phyloP scores from a whole-genome alignment of 2,113 vertebrate species.

The Capricornis sumatraensis region DNA sequence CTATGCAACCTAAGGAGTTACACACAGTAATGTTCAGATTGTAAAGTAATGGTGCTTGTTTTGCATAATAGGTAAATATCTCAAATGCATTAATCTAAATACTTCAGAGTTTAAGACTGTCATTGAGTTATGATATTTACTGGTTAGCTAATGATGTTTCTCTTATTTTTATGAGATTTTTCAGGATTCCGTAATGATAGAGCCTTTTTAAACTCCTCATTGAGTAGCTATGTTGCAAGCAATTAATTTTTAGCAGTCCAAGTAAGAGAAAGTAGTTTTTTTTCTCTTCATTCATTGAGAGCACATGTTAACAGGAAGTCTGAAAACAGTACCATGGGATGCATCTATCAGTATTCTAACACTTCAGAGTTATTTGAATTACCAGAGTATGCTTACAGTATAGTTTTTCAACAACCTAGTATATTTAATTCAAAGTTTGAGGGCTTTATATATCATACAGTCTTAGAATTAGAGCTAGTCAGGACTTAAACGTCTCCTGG shows the following conservation, averaged over 20 bases:
- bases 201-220: not conserved
- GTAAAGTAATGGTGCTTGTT: not conserved
- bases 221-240: not conserved
- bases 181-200: not conserved
- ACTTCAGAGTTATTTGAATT: slow-evolving; percentile 19
- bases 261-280: not conserved
- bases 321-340: not conserved
- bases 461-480: slow-evolving; percentile 23
- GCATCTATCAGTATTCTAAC: slow-evolving; percentile 20
- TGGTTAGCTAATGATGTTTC: not conserved
- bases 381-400: not conserved
- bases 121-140: not conserved
- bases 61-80: not conserved
- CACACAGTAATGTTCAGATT: not conserved
- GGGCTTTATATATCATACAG: not conserved
- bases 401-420: not conserved
- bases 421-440: slow-evolving; percentile 39
- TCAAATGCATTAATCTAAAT: not conserved
- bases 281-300: slow-evolving; percentile 5
- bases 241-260: slow-evolving; percentile 17
- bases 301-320: slow-evolving; percentile 33
- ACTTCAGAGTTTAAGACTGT: not conserved
- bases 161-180: not conserved
- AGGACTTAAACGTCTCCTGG: not conserved
- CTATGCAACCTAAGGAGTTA: not conserved